Evolutionary conservation across 2,113 vertebrate species (phyloP), one percentile per base, ranked within the genome.

Genomic region (Seriola aureovittata): DNA sequence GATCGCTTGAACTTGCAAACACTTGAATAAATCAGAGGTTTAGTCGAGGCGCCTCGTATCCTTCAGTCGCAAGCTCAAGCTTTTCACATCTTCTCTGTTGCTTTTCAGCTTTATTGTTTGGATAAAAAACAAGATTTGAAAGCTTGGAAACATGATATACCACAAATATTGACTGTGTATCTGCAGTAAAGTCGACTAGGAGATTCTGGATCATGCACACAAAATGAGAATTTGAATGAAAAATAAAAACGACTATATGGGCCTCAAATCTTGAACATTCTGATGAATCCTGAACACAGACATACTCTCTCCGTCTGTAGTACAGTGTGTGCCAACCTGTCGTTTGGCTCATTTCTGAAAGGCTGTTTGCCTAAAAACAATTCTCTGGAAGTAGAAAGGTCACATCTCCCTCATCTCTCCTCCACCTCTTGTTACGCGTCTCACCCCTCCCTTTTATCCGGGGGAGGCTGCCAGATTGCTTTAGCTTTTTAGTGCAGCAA

Each of bases 311-410:
- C 32, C 55, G 32, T 21, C 50, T 90, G 92, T 93, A 91, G 95
- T 91, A 93, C 36, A 81, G 6, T 25, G 93, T 93, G 90, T 95
- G 94, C 91, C 93, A 84, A 90, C 76, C 91, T 91, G 90, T 94
- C 90, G 83, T 94, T 80, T 93, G 94, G 94, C 94, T 97, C 95
- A 93, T 94, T 94, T 95, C 91, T 94, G 92, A 96, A 94, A 96
- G 90, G 93, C 95, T 97, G 95, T 96, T 97, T 96, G 95, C 95
- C 96, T 96, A 96, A 96, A 96, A 95, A 96, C 95, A 92, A 95
- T 95, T 93, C 93, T 95, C 87, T 90, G 87, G 87, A 86, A 89
- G 90, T 92, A 92, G 93, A 97, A 58, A 97, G 96, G 95, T 97
- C 96, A 97, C 95, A 91, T 95, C 59, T 85, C 77, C 75, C 82